A percentile compares a stretch with the other conserved stretches of the same genome.
phyloP scores from a whole-genome alignment of 2,797 vertebrate genomes.

The Coregonus ussuriensis region DNA sequence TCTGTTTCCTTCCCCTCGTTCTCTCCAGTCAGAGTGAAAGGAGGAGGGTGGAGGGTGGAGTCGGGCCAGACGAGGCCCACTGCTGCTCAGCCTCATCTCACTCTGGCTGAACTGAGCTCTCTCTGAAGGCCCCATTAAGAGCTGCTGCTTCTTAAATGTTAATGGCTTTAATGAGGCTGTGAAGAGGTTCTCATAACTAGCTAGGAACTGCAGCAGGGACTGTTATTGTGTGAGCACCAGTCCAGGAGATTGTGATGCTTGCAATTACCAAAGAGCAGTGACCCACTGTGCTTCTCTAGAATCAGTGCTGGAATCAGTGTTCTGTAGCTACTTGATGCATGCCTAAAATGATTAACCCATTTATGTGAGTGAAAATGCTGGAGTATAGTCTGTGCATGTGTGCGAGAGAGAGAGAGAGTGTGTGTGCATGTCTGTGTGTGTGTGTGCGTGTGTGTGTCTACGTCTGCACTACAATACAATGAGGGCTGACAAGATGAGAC shows the following conservation, averaged over 20 bases:
- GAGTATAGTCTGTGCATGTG: no score
- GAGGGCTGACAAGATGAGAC: background rate
- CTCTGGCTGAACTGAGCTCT: background rate
- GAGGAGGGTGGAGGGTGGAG: background rate
- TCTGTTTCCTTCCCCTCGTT: background rate
- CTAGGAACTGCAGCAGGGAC: slow-evolving; percentile 30
- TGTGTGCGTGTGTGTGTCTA: background rate
- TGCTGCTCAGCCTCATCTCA: background rate
- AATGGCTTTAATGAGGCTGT: slow-evolving; percentile 3
- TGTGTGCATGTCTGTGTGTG: no score
- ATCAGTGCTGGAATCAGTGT: background rate
- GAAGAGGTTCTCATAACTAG: slow-evolving; percentile 1
- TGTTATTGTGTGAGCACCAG: slow-evolving; percentile 29
- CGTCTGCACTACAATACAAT: background rate
- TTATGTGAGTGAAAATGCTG: no score
- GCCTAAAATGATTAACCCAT: background rate
- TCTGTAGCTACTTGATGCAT: background rate
- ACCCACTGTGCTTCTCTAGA: background rate
- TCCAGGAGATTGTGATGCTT: background rate
- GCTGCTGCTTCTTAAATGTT: slow-evolving; percentile 60
- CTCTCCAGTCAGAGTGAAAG: background rate
- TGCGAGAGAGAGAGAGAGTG: background rate
- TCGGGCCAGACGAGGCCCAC: background rate
- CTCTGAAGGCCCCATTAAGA: slow-evolving; percentile 3
- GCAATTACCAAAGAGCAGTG: background rate